Percentiles rank a stretch among this genome's conserved stretches.
phyloP scores from a whole-genome alignment of 1,140 invertebrate genomes.

The Aphaenogaster floridana region DNA sequence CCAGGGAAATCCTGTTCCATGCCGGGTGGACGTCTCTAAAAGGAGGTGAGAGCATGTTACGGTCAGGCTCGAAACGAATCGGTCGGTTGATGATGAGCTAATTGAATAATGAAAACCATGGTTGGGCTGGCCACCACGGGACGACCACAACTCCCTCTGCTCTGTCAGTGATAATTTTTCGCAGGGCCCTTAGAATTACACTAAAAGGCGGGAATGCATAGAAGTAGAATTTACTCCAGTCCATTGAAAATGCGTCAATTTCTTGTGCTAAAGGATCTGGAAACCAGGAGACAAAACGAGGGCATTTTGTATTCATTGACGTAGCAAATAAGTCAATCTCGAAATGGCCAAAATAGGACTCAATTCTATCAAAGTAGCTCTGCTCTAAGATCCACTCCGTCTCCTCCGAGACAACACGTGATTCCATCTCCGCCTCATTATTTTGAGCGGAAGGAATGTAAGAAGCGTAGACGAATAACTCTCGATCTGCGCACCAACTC shows the following conservation, averaged over 20 bases:
- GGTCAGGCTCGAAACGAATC: too few relatives aligned
- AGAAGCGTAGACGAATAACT: neutral
- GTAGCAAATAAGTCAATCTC: neutral
- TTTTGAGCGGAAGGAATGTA: neutral
- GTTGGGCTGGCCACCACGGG: too few relatives aligned
- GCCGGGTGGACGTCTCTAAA: neutral
- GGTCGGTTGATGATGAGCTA: too few relatives aligned
- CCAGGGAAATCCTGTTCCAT: slow-evolving; percentile 15
- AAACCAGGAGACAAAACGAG: neutral
- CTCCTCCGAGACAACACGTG: neutral
- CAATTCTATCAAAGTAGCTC: neutral
- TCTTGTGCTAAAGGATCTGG: neutral
- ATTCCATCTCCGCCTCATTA: neutral
- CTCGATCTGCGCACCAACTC: neutral
- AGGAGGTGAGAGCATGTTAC: too few relatives aligned
- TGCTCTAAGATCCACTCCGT: neutral
- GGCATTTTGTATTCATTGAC: neutral
- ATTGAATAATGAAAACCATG: too few relatives aligned
- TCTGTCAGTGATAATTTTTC: too few relatives aligned
- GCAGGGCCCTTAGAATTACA: too few relatives aligned
- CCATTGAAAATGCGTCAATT: neutral
- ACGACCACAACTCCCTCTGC: too few relatives aligned
- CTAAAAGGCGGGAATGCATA: too few relatives aligned
- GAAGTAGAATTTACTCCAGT: neutral
- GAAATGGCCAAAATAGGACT: neutral